Evolutionary conservation across 2,888 invertebrate species (phyloP).

Genomic region (Drymonia ruficornis): DNA sequence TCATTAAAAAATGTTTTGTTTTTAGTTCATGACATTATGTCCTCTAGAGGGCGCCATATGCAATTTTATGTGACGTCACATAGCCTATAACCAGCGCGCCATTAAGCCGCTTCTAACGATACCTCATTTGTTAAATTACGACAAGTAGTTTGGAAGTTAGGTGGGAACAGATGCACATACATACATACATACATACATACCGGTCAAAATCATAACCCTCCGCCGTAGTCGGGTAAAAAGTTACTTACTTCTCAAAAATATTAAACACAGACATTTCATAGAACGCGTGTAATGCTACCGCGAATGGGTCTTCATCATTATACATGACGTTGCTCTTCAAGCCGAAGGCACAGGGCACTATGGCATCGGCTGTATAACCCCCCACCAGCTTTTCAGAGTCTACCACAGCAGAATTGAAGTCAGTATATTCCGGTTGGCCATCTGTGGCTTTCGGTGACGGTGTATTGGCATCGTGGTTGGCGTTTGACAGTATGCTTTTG

Average conservation of each 20-base stretch:
- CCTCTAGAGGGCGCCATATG: too few relatives aligned
- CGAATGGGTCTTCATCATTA: slow-evolving; percentile 71
- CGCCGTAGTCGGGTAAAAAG: background rate
- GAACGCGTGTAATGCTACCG: slow-evolving; percentile 74
- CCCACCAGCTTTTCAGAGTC: slow-evolving; percentile 71
- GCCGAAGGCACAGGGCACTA: slow-evolving; percentile 79
- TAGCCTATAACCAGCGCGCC: too few relatives aligned
- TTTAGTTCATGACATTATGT: too few relatives aligned
- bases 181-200: too few relatives aligned
- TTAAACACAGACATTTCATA: slow-evolving; percentile 73
- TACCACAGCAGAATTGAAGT: slow-evolving; percentile 42
- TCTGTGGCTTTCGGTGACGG: slow-evolving; percentile 7
- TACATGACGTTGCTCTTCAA: slow-evolving; percentile 76
- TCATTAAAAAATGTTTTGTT: too few relatives aligned
- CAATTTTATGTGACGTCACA: too few relatives aligned
- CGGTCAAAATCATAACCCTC: too few relatives aligned
- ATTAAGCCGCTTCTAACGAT: too few relatives aligned
- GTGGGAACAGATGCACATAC: too few relatives aligned
- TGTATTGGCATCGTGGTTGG: background rate
- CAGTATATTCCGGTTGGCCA: slow-evolving; percentile 11
- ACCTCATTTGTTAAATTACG: too few relatives aligned
- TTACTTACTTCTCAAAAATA: slow-evolving; percentile 74
- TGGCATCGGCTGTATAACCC: slow-evolving; percentile 78
- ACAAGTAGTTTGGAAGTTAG: too few relatives aligned
- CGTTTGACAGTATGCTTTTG: slow-evolving; percentile 44